Evolutionary conservation across 2,113 vertebrate genomes (phyloP).

Genomic region (Tetraodon nigroviridis): DNA sequence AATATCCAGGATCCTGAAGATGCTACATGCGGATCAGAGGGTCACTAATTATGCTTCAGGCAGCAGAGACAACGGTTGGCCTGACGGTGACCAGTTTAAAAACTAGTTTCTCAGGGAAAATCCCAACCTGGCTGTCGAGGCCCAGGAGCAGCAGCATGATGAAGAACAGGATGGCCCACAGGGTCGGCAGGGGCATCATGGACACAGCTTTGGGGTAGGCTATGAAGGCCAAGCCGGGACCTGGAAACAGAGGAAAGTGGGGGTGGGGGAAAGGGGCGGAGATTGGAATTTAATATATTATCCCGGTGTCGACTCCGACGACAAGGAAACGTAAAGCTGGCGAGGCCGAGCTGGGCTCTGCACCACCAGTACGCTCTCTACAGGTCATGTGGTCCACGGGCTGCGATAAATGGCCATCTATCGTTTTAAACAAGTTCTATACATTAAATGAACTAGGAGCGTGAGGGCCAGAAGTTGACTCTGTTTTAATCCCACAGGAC

Average conservation of each 20-base stretch:
- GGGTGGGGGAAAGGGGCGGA: constrained; percentile 32
- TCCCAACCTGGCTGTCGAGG: constrained; percentile 95
- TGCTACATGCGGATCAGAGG: constrained; percentile 26
- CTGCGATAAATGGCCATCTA: too few relatives aligned
- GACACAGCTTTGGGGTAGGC: constrained; percentile 98
- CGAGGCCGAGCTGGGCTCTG: background rate
- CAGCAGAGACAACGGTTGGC: constrained; percentile 2
- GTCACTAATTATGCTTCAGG: constrained; percentile 37
- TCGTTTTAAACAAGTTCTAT: too few relatives aligned
- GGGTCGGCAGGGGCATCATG: constrained; percentile 97
- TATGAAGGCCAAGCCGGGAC: constrained; percentile 97
- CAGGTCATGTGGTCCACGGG: background rate
- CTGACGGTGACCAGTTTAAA: background rate
- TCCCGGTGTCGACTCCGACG: constrained; percentile 43
- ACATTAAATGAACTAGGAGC: too few relatives aligned
- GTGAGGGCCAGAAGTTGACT: too few relatives aligned
- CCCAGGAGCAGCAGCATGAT: constrained; percentile 99
- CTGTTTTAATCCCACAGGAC: too few relatives aligned
- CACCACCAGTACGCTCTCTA: background rate
- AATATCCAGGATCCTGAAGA: constrained; percentile 26
- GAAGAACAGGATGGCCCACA: constrained; percentile 98
- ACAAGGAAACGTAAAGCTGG: constrained; percentile 11
- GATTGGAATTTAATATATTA: constrained; percentile 51
- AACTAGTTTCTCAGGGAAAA: background rate
- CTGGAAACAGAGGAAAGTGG: constrained; percentile 77